Conservation (phyloP, 2,113 vertebrate species). For the Raja brachyura region DNA sequence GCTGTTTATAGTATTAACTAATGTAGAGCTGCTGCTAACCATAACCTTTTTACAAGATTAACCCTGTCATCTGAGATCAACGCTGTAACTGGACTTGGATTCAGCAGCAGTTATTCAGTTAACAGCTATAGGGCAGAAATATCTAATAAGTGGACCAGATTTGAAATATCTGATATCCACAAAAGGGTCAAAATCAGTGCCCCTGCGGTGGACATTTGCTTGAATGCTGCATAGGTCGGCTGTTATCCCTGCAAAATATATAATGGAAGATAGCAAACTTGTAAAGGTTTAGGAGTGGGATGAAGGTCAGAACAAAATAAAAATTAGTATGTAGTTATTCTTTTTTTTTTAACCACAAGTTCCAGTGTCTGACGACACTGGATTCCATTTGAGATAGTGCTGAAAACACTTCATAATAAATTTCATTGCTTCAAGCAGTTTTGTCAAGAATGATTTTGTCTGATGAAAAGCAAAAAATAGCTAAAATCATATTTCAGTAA, state of each 20-base stretch:
- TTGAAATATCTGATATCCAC: not conserved
- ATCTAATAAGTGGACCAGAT: not conserved
- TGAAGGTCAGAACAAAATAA: not conserved
- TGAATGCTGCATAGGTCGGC: not conserved
- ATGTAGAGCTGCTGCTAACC: not conserved
- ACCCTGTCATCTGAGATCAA: not conserved
- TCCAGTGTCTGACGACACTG: not conserved
- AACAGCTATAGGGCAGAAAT: not conserved
- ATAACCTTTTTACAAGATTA: not conserved
- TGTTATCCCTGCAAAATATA: not conserved
- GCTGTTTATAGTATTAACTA: not conserved
- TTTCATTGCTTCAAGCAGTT: not conserved
- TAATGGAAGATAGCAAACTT: not conserved
- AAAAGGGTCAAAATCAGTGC: not conserved
- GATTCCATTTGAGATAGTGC: not conserved
- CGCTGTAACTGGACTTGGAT: not conserved
- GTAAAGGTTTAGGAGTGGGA: not conserved
- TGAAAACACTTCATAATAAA: not conserved
- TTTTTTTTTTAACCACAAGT: not conserved
- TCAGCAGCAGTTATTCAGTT: not conserved
- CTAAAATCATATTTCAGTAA: conserved; percentile 34
- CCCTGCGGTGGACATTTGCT: not conserved
- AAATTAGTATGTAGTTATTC: not conserved
- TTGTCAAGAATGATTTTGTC: not conserved
- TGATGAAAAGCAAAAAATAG: not conserved